phyloP scores from a whole-genome alignment of 2,797 vertebrate genomes.

The Champsocephalus gunnari region DNA sequence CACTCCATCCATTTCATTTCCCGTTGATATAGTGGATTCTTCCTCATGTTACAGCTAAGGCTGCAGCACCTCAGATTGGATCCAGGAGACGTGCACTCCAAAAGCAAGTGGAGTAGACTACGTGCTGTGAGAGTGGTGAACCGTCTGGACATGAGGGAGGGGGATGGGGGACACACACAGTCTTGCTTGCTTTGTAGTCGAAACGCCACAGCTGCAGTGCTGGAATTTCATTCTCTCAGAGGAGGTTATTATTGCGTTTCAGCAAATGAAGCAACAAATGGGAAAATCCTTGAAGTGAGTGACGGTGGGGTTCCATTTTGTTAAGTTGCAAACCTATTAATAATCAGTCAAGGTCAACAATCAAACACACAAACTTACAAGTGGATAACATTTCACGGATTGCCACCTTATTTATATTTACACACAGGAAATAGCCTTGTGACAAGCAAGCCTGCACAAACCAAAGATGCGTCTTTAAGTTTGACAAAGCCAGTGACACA shows the following conservation, averaged over 20 bases:
- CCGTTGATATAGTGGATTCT: slow-evolving; percentile 20
- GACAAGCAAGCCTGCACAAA: no score
- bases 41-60: slow-evolving; percentile 56
- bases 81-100: slow-evolving; percentile 42
- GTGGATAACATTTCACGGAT: neutral
- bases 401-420: no score
- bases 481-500: no score
- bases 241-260: slow-evolving; percentile 67
- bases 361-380: neutral
- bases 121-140: slow-evolving; percentile 51
- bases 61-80: slow-evolving; percentile 42
- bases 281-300: slow-evolving; percentile 27
- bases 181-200: slow-evolving; percentile 55
- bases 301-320: slow-evolving; percentile 1
- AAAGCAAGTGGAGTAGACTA: slow-evolving; percentile 29
- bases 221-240: slow-evolving; percentile 73
- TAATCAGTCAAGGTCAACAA: neutral
- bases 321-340: slow-evolving; percentile 4
- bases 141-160: slow-evolving; percentile 10
- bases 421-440: no score
- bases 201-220: slow-evolving; percentile 70
- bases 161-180: slow-evolving; percentile 1
- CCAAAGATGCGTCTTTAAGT: no score
- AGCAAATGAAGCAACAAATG: slow-evolving; percentile 33
- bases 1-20: slow-evolving; percentile 60